Evolutionary conservation across 2,797 vertebrate species (phyloP), one percentile per base, ranked within the genome.

Genomic region (Bradypus variegatus): DNA sequence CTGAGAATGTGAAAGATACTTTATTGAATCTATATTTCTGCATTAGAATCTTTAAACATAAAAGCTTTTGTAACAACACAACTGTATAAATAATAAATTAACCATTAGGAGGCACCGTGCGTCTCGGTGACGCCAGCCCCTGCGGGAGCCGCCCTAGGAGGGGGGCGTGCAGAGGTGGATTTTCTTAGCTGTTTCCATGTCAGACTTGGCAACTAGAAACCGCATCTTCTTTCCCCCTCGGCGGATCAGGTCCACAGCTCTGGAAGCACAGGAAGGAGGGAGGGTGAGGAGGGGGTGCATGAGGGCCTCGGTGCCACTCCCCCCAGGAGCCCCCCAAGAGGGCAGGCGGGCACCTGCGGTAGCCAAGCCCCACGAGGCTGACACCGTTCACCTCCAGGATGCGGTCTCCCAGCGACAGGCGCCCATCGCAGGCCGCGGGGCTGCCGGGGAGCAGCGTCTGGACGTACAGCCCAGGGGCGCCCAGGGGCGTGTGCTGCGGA

Each of bases 121-220:
- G 41, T 45, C 41, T 45, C 41, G 41, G 41, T 45, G 41, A 45
- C 41, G 41, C 6, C 50, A 25, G 4, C 33, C 29, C 29, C 9
- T 23, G 16, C 18, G 16, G 33, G 48, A 8, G 21, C 64, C 31
- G 4, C 75, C 55, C 94, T 96, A 99, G 91, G 98, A 97, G 90
- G 98, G 98, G 58, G 98, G 98, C 0, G 98, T 98, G 82, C 96
- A 96, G 95, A 98, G 98, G 84, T 97, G 98, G 97, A 99, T 98
- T 97, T 99, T 99, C 97, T 98, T 98, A 1, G 98, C 98, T 23
- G 99, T 97, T 48, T 99, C 98, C 38, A 96, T 95, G 82, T 99
- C 98, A 0, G 98, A 99, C 96, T 99, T 99, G 96, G 99, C 99
- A 33, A 99, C 98, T 83, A 99, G 98, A 95, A 99, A 99, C 36